phyloP scores from a whole-genome alignment of 2,888 invertebrate species.

The Drosophila anomelani region DNA sequence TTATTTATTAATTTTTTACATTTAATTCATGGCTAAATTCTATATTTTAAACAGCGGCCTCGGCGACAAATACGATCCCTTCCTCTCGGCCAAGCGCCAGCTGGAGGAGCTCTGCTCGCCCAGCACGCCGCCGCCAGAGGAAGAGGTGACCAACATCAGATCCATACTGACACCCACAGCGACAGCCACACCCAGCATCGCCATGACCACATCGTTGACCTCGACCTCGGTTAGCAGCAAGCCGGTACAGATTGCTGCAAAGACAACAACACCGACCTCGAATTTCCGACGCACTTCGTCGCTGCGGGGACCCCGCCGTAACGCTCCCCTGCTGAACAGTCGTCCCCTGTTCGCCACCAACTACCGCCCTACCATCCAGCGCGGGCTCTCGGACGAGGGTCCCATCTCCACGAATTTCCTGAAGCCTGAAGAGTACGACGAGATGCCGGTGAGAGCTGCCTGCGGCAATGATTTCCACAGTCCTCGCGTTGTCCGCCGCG shows the following conservation, averaged over 20 bases:
- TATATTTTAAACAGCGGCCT: conserved; percentile 40
- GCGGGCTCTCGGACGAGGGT: conserved; percentile 84
- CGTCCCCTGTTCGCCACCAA: conserved; percentile 82
- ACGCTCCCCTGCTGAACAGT: conserved; percentile 72
- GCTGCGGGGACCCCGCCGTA: conserved; percentile 82
- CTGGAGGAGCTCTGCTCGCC: conserved; percentile 91
- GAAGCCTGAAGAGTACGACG: conserved; percentile 84
- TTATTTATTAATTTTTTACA: background rate
- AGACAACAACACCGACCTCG: conserved; percentile 54
- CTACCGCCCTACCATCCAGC: conserved; percentile 83
- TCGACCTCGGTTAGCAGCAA: conserved; percentile 59
- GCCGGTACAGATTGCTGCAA: conserved; percentile 24
- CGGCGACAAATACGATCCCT: conserved; percentile 89
- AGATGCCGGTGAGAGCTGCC: conserved; percentile 84
- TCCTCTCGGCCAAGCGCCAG: conserved; percentile 91
- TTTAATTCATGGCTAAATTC: background rate
- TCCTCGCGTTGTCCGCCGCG: conserved; percentile 82
- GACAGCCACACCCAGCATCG: conserved; percentile 43
- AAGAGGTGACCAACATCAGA: conserved; percentile 31
- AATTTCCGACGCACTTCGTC: conserved; percentile 84
- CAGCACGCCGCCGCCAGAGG: conserved; percentile 83
- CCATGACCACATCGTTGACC: conserved; percentile 76
- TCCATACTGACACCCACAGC: conserved; percentile 19
- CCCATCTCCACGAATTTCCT: conserved; percentile 84
- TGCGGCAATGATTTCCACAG: conserved; percentile 84